Evolutionary conservation across 1,140 invertebrate genomes (phyloP).

Genomic region (Philotrypesis tridentata): DNA sequence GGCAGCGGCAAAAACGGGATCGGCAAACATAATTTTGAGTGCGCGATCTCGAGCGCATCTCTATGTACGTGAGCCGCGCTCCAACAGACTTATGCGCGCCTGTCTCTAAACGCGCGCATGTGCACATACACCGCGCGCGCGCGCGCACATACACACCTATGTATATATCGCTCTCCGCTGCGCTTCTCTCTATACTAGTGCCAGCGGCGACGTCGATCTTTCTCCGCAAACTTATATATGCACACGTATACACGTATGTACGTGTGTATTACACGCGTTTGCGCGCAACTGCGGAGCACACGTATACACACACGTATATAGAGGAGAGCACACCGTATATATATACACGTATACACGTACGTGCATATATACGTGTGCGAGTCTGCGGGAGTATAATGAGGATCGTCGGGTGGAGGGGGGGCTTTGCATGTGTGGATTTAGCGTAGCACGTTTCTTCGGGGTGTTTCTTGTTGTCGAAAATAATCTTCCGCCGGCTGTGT

Average conservation of each 20-base stretch:
- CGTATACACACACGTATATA: neutral
- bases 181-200: no score
- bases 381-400: neutral
- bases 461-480: constrained; percentile 35
- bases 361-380: neutral
- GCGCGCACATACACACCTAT: no score
- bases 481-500: constrained; percentile 25
- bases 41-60: neutral
- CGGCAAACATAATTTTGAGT: neutral
- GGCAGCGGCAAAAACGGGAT: neutral
- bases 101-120: neutral
- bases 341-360: neutral
- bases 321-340: no score
- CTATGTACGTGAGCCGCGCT: no score
- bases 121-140: no score
- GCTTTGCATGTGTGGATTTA: constrained; percentile 10
- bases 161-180: no score
- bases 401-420: neutral
- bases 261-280: neutral
- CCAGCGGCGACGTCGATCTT: neutral
- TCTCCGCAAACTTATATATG: neutral
- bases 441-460: constrained; percentile 13
- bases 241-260: neutral
- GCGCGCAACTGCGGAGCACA: neutral
- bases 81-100: no score